Conservation (phyloP, 2,113 vertebrate genomes). For the Piaya cayana region DNA sequence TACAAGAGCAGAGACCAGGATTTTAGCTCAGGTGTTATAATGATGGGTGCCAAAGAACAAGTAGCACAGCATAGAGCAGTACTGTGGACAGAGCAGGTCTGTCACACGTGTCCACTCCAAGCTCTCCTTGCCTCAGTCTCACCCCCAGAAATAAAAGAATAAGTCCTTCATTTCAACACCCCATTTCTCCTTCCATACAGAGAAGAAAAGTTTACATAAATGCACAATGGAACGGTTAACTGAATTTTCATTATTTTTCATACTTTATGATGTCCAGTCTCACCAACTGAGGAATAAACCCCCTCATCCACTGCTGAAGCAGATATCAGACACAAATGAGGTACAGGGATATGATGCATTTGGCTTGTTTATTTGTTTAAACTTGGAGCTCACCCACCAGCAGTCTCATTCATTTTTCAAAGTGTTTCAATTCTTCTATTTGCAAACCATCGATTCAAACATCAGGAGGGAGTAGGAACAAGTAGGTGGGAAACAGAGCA, state of each 20-base stretch:
- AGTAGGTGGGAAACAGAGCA: conserved; percentile 18
- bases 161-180: not conserved
- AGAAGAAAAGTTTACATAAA: not conserved
- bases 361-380: conserved; percentile 12
- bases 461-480: not conserved
- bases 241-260: not conserved
- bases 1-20: not conserved
- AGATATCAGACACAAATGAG: not conserved
- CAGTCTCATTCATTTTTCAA: not conserved
- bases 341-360: not conserved
- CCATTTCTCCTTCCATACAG: not conserved
- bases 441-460: not conserved
- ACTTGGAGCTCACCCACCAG: not conserved
- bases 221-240: not conserved
- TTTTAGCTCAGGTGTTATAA: not conserved
- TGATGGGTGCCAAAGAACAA: not conserved
- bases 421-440: not conserved
- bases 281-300: not conserved
- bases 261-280: not conserved
- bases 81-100: not conserved
- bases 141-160: not conserved
- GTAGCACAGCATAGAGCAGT: not conserved
- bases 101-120: not conserved
- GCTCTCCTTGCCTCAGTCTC: not conserved
- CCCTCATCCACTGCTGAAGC: not conserved